Evolutionary conservation across 2,797 vertebrate genomes (phyloP), one percentile per base, ranked within the genome.

Genomic region (Alca torda): DNA sequence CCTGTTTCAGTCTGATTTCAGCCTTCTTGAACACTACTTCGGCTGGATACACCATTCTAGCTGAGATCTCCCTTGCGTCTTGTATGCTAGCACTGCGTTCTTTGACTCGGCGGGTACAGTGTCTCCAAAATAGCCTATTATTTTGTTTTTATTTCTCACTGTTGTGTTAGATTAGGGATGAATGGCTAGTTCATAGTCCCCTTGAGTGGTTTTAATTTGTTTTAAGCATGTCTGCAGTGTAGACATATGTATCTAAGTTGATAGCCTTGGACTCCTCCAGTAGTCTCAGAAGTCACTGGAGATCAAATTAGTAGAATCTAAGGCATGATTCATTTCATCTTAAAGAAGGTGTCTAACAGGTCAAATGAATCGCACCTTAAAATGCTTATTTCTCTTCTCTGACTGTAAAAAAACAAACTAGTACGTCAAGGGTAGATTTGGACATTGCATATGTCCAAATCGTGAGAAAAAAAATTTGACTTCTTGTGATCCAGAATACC

Each of bases 261-360:
- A n/a, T 46, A 0, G 0, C 30, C 16, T 33, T 75, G 12, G 10
- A n/a, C 25, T 91, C 48, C 51, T 70, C 25, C 16, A 26, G 39
- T 45, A 17, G n/a, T 53, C 46, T 65, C 60, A 18, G 65, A 45
- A 91, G 35, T 59, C 26, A 26, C 13, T 79, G 33, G 35, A 72
- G 24, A 67, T 75, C 8, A 70, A 53, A 56, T 65, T 68, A 60
- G 20, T 39, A 26, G 19, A 82, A 78, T 75, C 48, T 43, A 39
- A 84, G 53, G 11, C 35, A 75, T 1, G 5, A 16, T 35, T 68
- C 19, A 69, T 76, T 92, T 87, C 3, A 43, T 78, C 19, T 65
- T 60, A 73, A 67, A 41, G 17, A 43, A 67, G 3, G 8, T 59
- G 26, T 81, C 33, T 65, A 65, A 35, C 31, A n/a, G 10, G 6